phyloP scores from a whole-genome alignment of 2,888 invertebrate species.

The Venustoraphidia nigricollis region DNA sequence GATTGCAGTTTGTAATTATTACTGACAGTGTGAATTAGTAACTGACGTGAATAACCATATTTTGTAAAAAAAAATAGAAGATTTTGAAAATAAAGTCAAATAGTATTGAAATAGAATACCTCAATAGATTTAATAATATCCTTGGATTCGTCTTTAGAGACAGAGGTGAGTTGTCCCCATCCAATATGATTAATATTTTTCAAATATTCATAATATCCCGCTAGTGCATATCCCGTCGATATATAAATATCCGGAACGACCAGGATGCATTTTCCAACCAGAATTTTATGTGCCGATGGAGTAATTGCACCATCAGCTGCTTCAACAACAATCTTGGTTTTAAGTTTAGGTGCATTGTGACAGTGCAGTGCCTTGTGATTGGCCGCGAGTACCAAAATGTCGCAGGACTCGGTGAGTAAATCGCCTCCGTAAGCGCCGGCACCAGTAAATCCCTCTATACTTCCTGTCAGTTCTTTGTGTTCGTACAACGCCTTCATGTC shows the following conservation, averaged over 20 bases:
- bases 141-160: background rate
- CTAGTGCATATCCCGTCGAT: constrained; percentile 20
- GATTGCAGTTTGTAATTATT: too few species aligned
- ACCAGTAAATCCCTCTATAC: constrained; percentile 15
- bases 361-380: constrained; percentile 21
- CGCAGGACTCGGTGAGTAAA: constrained; percentile 20
- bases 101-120: too few species aligned
- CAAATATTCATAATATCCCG: constrained; percentile 22
- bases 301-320: constrained; percentile 22
- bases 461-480: constrained; percentile 16
- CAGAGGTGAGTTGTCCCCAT: constrained; percentile 1
- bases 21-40: too few species aligned
- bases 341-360: constrained; percentile 20
- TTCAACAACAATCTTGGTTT: constrained; percentile 24
- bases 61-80: too few species aligned
- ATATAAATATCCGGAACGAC: constrained; percentile 24
- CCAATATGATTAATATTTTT: constrained; percentile 12
- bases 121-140: background rate
- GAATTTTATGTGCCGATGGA: constrained; percentile 22
- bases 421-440: constrained; percentile 10
- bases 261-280: constrained; percentile 18
- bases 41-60: too few species aligned
- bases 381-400: constrained; percentile 19
- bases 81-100: too few species aligned
- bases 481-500: constrained; percentile 17